A percentile compares a stretch with the other conserved stretches of the same genome.
phyloP scores from a whole-genome alignment of 2,113 vertebrate genomes.

The Podilymbus podiceps region DNA sequence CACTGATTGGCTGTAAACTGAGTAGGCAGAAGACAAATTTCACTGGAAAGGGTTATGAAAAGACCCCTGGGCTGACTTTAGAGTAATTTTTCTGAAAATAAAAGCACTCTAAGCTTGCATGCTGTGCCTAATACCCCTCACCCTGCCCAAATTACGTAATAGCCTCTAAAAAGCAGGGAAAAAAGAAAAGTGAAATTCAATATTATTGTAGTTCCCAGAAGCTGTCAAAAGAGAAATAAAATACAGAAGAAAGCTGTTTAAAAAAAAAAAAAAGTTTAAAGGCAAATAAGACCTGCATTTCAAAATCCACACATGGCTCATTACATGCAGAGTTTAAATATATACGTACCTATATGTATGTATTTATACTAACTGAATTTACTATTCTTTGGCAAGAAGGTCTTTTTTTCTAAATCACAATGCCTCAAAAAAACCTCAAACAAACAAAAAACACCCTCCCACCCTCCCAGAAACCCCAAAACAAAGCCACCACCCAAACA shows the following conservation, averaged over 20 bases:
- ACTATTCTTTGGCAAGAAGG: neutral
- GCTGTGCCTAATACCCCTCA: neutral
- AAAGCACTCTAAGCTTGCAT: neutral
- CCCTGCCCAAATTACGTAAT: neutral
- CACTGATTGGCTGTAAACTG: neutral
- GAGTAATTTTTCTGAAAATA: neutral
- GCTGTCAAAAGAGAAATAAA: slow-evolving; percentile 4
- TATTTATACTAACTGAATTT: neutral
- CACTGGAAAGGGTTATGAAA: neutral
- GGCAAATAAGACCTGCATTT: neutral
- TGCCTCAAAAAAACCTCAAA: neutral
- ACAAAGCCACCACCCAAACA: neutral
- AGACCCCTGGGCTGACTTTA: neutral
- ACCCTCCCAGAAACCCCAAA: too few species aligned
- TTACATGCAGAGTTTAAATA: neutral
- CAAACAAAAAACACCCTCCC: too few species aligned
- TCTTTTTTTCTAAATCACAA: neutral
- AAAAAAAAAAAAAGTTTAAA: neutral
- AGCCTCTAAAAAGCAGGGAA: neutral
- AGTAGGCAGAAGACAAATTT: neutral
- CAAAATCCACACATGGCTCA: neutral
- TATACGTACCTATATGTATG: neutral
- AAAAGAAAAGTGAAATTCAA: slow-evolving; percentile 35
- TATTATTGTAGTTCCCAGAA: slow-evolving; percentile 31
- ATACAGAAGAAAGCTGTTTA: neutral